Percentiles rank a stretch among this genome's conserved stretches.
phyloP scores from a whole-genome alignment of 1,140 invertebrate genomes.

The Dendroctonus ponderosae region DNA sequence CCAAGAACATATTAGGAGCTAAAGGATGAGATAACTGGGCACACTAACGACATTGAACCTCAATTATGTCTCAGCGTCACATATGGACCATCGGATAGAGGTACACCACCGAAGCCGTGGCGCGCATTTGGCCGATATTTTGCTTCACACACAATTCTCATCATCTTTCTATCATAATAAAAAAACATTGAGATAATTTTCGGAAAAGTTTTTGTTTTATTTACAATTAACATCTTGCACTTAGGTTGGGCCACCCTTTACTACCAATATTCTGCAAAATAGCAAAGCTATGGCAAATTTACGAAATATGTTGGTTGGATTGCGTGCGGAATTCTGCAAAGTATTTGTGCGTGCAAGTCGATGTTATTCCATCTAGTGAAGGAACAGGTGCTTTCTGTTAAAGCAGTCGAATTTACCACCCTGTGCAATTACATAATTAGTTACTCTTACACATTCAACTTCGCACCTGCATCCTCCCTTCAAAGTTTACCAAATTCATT shows the following conservation, averaged over 20 bases:
- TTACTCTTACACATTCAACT: too few species aligned
- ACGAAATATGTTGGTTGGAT: too few species aligned
- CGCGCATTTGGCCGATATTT: slow-evolving; percentile 17
- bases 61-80: slow-evolving; percentile 22
- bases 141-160: slow-evolving; percentile 20
- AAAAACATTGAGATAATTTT: slow-evolving; percentile 5
- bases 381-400: too few species aligned
- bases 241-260: slow-evolving; percentile 5
- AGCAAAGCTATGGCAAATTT: too few species aligned
- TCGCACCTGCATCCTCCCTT: too few species aligned
- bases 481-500: too few species aligned
- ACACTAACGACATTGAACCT: slow-evolving; percentile 28
- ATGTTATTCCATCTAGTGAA: too few species aligned
- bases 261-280: too few species aligned
- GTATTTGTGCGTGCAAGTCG: too few species aligned
- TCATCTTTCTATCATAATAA: slow-evolving; percentile 12
- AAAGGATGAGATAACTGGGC: slow-evolving; percentile 22
- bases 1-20: slow-evolving; percentile 20
- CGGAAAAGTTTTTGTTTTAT: slow-evolving; percentile 3
- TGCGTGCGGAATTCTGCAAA: too few species aligned
- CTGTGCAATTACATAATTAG: too few species aligned
- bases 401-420: too few species aligned
- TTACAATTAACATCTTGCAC: slow-evolving; percentile 1
- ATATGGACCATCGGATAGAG: slow-evolving; percentile 26
- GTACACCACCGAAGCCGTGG: slow-evolving; percentile 17